A percentile compares a stretch with the other conserved stretches of the same genome.
Conservation (phyloP, 2,113 vertebrate genomes). For the Toxostoma redivivum region DNA sequence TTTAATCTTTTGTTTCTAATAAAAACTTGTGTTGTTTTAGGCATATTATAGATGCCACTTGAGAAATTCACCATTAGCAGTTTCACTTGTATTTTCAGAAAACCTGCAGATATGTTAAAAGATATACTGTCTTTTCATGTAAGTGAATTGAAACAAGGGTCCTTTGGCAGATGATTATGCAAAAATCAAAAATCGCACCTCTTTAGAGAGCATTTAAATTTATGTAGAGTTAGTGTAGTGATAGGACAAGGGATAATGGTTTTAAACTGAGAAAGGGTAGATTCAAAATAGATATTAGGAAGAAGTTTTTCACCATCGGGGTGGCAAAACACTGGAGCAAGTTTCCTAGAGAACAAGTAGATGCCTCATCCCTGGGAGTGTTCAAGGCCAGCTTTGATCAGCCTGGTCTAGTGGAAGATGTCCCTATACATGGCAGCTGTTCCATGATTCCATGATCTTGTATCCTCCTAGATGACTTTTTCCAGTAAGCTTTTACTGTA, state of each 20-base stretch:
- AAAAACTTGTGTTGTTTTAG: background rate
- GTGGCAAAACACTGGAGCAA: background rate
- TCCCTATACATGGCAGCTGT: background rate
- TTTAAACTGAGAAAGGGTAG: background rate
- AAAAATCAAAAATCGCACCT: background rate
- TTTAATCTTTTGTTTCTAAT: background rate
- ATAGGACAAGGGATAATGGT: background rate
- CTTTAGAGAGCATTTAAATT: background rate
- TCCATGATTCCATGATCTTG: background rate
- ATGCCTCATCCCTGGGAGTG: background rate
- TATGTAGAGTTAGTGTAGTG: background rate
- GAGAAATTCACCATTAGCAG: background rate
- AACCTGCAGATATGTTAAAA: background rate
- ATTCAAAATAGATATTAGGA: background rate
- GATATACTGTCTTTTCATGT: background rate
- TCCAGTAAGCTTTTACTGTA: background rate
- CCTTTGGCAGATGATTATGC: background rate
- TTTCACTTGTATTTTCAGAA: background rate
- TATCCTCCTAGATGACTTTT: background rate
- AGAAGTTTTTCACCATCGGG: background rate
- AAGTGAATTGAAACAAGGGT: background rate
- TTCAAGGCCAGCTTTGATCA: background rate
- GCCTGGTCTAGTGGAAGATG: background rate
- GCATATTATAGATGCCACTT: background rate
- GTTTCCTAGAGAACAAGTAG: background rate